Conservation (phyloP, 2,113 vertebrate genomes). For the Chiloscyllium plagiosum region DNA sequence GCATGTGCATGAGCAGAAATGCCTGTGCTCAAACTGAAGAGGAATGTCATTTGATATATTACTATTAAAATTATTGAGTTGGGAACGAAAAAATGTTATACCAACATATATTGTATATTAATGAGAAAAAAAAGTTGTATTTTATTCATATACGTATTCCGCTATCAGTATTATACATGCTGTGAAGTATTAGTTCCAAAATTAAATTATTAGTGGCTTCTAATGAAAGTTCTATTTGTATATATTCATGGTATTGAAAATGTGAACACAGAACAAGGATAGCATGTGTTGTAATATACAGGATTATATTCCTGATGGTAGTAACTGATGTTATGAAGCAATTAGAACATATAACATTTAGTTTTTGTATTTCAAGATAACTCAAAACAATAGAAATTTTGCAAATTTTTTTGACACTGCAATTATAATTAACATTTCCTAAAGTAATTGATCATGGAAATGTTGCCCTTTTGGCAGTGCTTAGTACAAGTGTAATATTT, state of each 20-base stretch:
- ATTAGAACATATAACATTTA: neutral
- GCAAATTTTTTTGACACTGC: neutral
- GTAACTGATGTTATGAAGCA: neutral
- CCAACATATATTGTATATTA: neutral
- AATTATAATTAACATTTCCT: constrained; percentile 11
- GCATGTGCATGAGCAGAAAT: neutral
- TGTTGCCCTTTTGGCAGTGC: neutral
- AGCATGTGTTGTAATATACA: neutral
- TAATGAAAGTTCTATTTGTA: neutral
- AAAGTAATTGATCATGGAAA: neutral
- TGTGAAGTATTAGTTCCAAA: neutral
- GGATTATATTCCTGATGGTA: neutral
- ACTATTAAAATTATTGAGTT: neutral
- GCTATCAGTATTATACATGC: neutral
- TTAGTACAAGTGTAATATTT: neutral
- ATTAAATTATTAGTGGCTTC: neutral
- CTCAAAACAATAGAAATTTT: neutral
- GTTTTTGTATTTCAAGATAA: neutral
- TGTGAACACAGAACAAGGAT: too few species aligned
- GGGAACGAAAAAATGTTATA: too few species aligned
- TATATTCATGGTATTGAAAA: neutral
- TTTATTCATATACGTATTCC: too few species aligned
- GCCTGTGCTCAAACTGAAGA: neutral
- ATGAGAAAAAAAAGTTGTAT: neutral
- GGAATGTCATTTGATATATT: neutral